These are phyloP conservation scores for Hirtodrosophila trivittata DNA, from an alignment of 2,888 invertebrate genomes.

Conservation along the genomic window DNA sequence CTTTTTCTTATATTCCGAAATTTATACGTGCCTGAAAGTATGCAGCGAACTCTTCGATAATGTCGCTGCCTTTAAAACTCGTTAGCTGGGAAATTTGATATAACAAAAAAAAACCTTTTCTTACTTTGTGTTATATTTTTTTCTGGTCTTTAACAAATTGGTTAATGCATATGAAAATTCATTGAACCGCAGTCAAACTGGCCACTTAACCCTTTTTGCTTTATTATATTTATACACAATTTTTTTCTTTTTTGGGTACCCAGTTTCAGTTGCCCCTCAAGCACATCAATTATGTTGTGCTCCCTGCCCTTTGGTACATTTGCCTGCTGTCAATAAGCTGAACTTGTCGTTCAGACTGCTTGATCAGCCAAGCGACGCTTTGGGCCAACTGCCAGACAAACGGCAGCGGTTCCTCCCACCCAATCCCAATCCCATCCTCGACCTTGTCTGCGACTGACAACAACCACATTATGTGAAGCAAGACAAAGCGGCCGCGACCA, in stretches of 20 bases:
- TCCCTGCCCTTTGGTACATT: not conserved
- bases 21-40: conserved; percentile 53
- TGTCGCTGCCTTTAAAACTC: conserved; percentile 9
- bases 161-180: conserved; percentile 44
- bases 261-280: conserved; percentile 3
- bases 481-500: conserved; percentile 54
- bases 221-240: conserved; percentile 1
- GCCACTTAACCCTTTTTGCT: conserved; percentile 66
- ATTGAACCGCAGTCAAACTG: conserved; percentile 63
- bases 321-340: conserved; percentile 60
- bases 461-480: conserved; percentile 17
- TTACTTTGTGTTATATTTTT: conserved; percentile 9
- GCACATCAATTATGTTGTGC: conserved; percentile 63
- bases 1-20: conserved; percentile 29
- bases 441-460: conserved; percentile 42
- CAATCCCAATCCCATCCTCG: conserved; percentile 8
- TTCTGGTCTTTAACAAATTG: conserved; percentile 51
- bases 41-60: conserved; percentile 37
- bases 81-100: conserved; percentile 19
- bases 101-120: not conserved
- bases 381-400: conserved; percentile 27
- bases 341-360: conserved; percentile 57
- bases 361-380: conserved; percentile 58
- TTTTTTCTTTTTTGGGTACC: conserved; percentile 7
- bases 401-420: conserved; percentile 6